Evolutionary conservation across 1,140 invertebrate genomes (phyloP), one percentile per base, ranked within the genome.

Genomic region (Oncopeltus fasciatus): DNA sequence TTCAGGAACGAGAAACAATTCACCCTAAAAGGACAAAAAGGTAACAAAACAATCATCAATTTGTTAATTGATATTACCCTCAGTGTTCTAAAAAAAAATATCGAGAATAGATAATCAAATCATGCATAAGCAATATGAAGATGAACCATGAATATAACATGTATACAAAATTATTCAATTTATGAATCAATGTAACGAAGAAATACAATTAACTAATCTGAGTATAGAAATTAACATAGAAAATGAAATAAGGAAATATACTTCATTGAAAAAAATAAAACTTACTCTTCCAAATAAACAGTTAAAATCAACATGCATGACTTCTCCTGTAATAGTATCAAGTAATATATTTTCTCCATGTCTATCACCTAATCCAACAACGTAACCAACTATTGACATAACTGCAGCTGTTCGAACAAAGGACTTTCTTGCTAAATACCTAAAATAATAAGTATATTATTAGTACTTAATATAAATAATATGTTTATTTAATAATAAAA

Each of bases 331-430:
- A 18, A 81, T 88, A 0, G 88, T 85, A 76, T 98, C 94, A 66
- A 98, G 81, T 1, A 96, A 76, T 67, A 99, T 95, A 74, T 99
- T 99, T 77, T 99, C 96, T 1, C 92, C 90, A 74, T 99, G 97
- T 24, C 97, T 81, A 77, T 99, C 97, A 5, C 97, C 97, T 1
- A 99, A 78, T 8, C 96, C 69, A 21, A 99, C 76, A 62, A 99
- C 90, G 70, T 97, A 99, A 38, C 97, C 96, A 51, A 98, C 91
- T 80, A 99, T 96, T 0, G 92, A 95, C 87, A 99, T 99, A 0
- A 98, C 95, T 47, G 95, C 95, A 14, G 87, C 82, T 8, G 95
- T 96, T 64, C 90, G 80, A 57, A 91, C 87, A 70, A 92, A 99
- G 0, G 87, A 82, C 8, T 85, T 83, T 62, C 94, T 75, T 0